Base-by-base conservation (phyloP, 2,888 invertebrate genomes). In the Drosophila antonietae region DNA sequence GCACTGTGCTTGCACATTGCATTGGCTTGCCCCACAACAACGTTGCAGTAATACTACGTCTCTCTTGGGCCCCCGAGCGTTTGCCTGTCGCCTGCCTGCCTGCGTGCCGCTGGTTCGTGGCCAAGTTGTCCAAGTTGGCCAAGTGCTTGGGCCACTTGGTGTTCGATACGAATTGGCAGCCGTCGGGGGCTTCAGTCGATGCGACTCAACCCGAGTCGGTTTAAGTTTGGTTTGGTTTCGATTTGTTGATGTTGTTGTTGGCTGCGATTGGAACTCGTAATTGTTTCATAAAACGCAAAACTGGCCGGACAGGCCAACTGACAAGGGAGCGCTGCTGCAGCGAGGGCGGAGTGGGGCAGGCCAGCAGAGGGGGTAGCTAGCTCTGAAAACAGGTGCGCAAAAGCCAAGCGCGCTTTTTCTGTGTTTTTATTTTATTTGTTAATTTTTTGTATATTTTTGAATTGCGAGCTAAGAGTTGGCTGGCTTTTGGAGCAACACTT, bases 221-320 rank as follows among this genome's bases (percentile, higher is more conserved):
- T 66, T 47, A 37, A n/a, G 15, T 59, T 49, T 49, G 49, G 39
- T 59, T 59, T 59, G 49, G 31, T 15, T 69, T 49, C 44, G 57
- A 58, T 80, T 73, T 66, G 70, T 52, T 69, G 37, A 74, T 74
- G 60, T 35, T 67, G 67, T 69, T 60, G 55, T 61, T 68, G 59
- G 83, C 49, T 56, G 51, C 51, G 57, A 70, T 69, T 81, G 68
- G 59, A 67, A 71, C 66, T 83, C 79, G 88, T 86, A 86, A 86
- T 86, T 86, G 88, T 86, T 86, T 88, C 75, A 84, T 84, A 82
- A 82, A 82, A 82, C 81, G 81, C 76, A 83, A 81, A 88, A 78
- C 83, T 83, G 83, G 68, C 78, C 77, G 46, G 53, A 53, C 53
- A 52, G 65, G 52, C 64, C 57, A 60, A 69, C 67, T 64, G 72